phyloP scores from a whole-genome alignment of 2,888 invertebrate genomes.

The Petrolisthes manimaculis region DNA sequence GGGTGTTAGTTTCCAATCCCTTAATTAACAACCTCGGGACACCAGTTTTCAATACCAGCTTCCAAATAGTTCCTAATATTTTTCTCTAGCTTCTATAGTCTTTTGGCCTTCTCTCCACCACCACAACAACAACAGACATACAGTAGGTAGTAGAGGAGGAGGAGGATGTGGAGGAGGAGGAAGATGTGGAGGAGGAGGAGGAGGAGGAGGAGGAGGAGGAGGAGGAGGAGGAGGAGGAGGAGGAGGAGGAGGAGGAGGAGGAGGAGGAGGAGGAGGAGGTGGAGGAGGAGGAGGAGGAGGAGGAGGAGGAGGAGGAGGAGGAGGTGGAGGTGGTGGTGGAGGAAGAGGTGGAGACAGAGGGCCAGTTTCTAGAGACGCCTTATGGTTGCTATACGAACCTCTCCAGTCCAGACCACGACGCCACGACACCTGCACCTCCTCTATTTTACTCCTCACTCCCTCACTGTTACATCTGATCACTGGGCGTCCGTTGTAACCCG shows the following conservation, averaged over 20 bases:
- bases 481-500: not conserved
- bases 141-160: not conserved
- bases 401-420: constrained; percentile 4
- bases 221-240: not conserved
- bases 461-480: not conserved
- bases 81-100: no score
- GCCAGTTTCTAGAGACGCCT: not conserved
- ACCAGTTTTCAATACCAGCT: no score
- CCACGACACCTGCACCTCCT: not conserved
- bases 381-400: not conserved
- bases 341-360: not conserved
- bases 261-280: not conserved
- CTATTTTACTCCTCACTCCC: not conserved
- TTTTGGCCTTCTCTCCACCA: no score
- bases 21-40: no score
- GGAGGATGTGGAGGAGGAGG: not conserved
- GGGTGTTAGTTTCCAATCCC: no score
- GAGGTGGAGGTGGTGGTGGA: not conserved
- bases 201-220: not conserved
- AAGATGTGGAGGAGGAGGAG: no score
- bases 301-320: not conserved
- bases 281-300: not conserved
- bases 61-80: no score
- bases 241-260: not conserved
- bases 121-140: not conserved